A percentile compares a stretch with the other conserved stretches of the same genome.
Evolutionary conservation across 2,888 invertebrate genomes (phyloP).

Genomic region (Onthophagus sagittarius): DNA sequence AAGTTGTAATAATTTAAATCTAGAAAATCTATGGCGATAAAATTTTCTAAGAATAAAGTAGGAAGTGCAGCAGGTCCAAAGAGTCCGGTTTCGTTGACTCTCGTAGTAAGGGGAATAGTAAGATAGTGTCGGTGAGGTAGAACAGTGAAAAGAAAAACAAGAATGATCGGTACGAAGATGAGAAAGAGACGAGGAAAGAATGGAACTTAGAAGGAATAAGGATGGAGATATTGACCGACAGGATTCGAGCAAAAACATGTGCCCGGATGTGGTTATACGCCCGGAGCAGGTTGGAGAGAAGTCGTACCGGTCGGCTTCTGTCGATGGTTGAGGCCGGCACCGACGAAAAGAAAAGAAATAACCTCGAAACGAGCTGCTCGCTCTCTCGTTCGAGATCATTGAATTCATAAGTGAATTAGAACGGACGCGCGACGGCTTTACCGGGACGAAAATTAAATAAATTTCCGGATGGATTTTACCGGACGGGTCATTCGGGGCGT

Average conservation of each 20-base stretch:
- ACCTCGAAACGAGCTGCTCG: not conserved
- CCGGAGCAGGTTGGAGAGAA: constrained; percentile 32
- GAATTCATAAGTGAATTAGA: not conserved
- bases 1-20: not conserved
- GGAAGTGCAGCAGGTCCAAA: not conserved
- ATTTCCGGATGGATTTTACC: not conserved
- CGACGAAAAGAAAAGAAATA: not conserved
- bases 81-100: not conserved
- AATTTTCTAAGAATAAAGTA: not conserved
- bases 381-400: not conserved
- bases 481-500: not conserved
- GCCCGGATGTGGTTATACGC: constrained; percentile 41
- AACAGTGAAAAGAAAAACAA: not conserved
- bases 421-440: not conserved
- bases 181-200: not conserved
- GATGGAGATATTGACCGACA: constrained; percentile 13
- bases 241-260: constrained; percentile 39
- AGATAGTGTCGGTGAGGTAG: constrained; percentile 4
- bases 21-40: not conserved
- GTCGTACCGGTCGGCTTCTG: constrained; percentile 20
- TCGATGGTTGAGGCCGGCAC: not conserved
- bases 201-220: not conserved
- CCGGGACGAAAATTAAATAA: not conserved
- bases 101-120: not conserved
- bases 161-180: not conserved